Conservation (phyloP, 2,888 invertebrate species). For the Sylvicola fuscatus region DNA sequence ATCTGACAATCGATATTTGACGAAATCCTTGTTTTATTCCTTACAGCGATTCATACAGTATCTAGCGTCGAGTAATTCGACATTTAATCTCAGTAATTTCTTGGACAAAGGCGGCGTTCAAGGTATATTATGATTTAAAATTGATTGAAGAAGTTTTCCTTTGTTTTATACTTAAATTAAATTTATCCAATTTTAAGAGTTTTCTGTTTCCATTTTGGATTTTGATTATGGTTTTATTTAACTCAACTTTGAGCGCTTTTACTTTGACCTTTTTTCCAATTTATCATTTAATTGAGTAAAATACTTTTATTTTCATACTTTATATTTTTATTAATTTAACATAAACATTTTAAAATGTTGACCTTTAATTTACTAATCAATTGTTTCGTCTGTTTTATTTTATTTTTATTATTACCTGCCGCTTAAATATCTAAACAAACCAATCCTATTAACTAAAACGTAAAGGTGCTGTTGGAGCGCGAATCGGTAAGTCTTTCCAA, state of each 20-base stretch:
- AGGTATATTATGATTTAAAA: slow-evolving; percentile 52
- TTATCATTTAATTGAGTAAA: too few species aligned
- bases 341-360: neutral
- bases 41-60: slow-evolving; percentile 98
- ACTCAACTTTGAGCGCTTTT: too few species aligned
- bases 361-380: too few species aligned
- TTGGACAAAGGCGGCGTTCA: slow-evolving; percentile 94
- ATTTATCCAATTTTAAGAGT: too few species aligned
- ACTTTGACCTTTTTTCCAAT: too few species aligned
- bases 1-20: neutral
- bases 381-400: slow-evolving; percentile 1
- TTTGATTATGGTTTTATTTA: too few species aligned
- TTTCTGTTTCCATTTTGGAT: too few species aligned
- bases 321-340: neutral
- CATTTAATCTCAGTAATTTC: slow-evolving; percentile 95
- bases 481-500: slow-evolving; percentile 8
- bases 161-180: too few species aligned
- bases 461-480: slow-evolving; percentile 33
- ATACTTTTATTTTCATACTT: too few species aligned
- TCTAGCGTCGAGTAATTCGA: slow-evolving; percentile 97
- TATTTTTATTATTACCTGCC: neutral
- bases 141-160: too few species aligned
- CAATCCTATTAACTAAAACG: slow-evolving; percentile 4
- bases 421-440: neutral
- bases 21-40: slow-evolving; percentile 14